These are phyloP conservation scores for Pocillopora damicornis DNA, from an alignment of 64 coral and sea anemone species.

Conservation along the genomic window DNA sequence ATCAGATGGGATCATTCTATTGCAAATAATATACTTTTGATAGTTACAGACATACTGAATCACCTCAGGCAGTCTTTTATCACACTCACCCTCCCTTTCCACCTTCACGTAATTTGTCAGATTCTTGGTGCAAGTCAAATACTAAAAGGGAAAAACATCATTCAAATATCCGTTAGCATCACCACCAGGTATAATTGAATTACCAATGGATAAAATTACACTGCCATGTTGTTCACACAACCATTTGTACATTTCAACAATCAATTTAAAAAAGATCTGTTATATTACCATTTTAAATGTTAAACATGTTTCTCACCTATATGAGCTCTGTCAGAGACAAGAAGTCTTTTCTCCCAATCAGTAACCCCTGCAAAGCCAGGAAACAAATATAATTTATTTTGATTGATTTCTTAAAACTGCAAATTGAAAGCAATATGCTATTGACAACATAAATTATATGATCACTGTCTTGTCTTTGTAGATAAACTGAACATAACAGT, in stretches of 20 bases:
- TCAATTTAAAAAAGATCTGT: too few relatives aligned
- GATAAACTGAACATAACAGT: too few relatives aligned
- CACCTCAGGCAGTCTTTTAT: not conserved
- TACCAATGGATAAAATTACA: not conserved
- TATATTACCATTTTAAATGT: too few relatives aligned
- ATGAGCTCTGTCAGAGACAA: constrained; percentile 96
- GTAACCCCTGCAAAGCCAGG: constrained; percentile 58
- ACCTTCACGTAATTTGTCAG: constrained; percentile 74
- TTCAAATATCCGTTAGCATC: not conserved
- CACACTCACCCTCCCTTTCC: constrained; percentile 64
- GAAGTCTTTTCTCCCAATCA: constrained; percentile 76
- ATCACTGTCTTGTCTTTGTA: too few relatives aligned
- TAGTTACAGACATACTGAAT: too few relatives aligned
- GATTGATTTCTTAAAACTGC: too few relatives aligned
- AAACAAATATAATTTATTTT: not conserved
- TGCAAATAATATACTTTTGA: too few relatives aligned
- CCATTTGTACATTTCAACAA: too few relatives aligned
- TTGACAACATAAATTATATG: too few relatives aligned
- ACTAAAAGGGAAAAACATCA: constrained; percentile 55
- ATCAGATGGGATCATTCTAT: too few relatives aligned
- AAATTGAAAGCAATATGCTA: too few relatives aligned
- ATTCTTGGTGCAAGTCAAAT: constrained; percentile 93
- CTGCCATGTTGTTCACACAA: too few relatives aligned
- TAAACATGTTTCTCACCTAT: constrained; percentile 62
- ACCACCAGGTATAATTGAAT: not conserved